phyloP scores from a whole-genome alignment of 2,888 invertebrate genomes.

The Drosophila mayaguana region DNA sequence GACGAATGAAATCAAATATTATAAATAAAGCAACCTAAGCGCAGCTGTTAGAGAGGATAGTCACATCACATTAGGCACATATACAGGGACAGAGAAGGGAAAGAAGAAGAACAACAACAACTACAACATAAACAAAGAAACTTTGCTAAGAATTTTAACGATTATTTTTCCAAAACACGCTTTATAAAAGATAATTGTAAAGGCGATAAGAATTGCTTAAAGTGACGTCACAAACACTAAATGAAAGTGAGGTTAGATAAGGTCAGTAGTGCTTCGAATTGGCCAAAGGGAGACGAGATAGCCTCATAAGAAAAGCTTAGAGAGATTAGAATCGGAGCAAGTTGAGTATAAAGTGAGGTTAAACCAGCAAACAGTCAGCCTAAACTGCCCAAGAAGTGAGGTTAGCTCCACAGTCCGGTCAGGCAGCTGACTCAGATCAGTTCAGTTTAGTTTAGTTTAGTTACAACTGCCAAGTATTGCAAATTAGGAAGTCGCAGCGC shows the following conservation, averaged over 20 bases:
- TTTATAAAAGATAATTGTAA: conserved; percentile 39
- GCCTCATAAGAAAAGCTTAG: neutral
- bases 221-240: conserved; percentile 18
- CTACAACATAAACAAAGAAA: conserved; percentile 25
- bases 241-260: conserved; percentile 13
- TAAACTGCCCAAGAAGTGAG: neutral
- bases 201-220: conserved; percentile 10
- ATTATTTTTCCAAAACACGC: conserved; percentile 67
- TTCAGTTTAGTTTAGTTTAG: no score
- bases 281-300: neutral
- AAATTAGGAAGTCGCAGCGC: conserved; percentile 5
- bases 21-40: conserved; percentile 16
- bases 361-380: neutral
- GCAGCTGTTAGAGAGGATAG: conserved; percentile 9
- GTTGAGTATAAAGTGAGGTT: neutral
- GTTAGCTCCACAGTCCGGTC: conserved; percentile 3
- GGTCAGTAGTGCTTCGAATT: neutral
- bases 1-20: conserved; percentile 8
- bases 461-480: conserved; percentile 13
- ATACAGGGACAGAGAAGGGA: conserved; percentile 68
- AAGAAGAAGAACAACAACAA: conserved; percentile 17
- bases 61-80: conserved; percentile 34
- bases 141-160: conserved; percentile 73
- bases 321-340: no score
- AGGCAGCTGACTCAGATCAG: neutral